phyloP scores from a whole-genome alignment of 2,888 invertebrate genomes.

The Leptopilina syphax region DNA sequence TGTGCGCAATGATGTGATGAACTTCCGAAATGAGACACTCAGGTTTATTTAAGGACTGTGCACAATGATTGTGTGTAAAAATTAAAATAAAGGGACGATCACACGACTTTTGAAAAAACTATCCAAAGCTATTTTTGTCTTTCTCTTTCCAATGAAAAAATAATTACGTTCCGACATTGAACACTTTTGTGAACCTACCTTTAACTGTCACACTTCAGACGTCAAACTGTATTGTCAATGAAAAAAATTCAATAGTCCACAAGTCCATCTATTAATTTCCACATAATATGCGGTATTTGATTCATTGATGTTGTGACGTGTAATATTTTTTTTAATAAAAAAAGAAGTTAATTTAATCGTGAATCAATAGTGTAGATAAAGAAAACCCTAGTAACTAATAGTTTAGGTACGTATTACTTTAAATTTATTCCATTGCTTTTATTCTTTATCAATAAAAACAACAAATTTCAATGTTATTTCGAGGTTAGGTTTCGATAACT shows the following conservation, averaged over 20 bases:
- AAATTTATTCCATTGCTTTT: not conserved
- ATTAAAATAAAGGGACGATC: too few relatives aligned
- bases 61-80: too few relatives aligned
- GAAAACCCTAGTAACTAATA: conserved; percentile 52
- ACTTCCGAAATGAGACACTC: too few relatives aligned
- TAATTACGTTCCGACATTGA: too few relatives aligned
- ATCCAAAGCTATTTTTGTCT: too few relatives aligned
- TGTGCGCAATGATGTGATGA: too few relatives aligned
- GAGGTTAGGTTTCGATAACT: conserved; percentile 1
- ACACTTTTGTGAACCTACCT: too few relatives aligned
- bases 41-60: too few relatives aligned
- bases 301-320: conserved; percentile 74
- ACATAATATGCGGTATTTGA: not conserved
- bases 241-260: not conserved
- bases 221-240: too few relatives aligned
- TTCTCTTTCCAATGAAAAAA: too few relatives aligned
- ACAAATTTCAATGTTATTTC: not conserved
- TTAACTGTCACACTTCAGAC: too few relatives aligned
- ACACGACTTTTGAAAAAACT: too few relatives aligned
- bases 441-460: not conserved
- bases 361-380: conserved; percentile 53
- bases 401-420: conserved; percentile 54
- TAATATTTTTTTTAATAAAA: conserved; percentile 67
- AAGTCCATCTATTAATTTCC: conserved; percentile 25
- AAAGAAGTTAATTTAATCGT: conserved; percentile 55